Base-by-base conservation (phyloP, 2,113 vertebrate genomes). In the Taurulus bubalis region DNA sequence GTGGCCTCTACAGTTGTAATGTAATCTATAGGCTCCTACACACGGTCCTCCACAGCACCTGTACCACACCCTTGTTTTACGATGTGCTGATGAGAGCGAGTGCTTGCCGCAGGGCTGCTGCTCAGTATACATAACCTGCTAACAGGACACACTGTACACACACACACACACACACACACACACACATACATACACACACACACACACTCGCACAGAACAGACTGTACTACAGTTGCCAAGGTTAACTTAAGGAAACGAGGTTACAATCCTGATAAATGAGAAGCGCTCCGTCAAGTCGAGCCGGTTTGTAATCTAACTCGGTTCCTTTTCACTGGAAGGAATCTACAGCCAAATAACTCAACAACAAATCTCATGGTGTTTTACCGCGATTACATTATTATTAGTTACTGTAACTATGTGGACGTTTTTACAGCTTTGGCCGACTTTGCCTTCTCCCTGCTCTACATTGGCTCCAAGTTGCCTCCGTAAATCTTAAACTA, bases 401-500 rank as follows among this genome's bases (percentile, higher is more conserved):
- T 69, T 60, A 22, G 68, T 74, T 38, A 30, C 73, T 55, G 32
- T 63, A 51, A 69, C 70, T 42, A 18, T 63, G 53, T 20, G 34
- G 47, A 55, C 22, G 42, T 72, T 75, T 71, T 79, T 62, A 62
- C 79, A 74, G 87, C 82, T 87, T 74, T 71, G 70, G 71, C 71
- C 22, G 40, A 47, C 77, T 80, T 56, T 73, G 73, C 79, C 83
- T 75, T 74, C 75, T 72, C 80, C 73, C 68, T 40, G 26, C 79
- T 80, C 68, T 59, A 53, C 68, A 28, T 36, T 49, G 82, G 66
- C 67, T 85, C 73, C 65, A 40, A 89, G 71, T 80, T 64, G 58
- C 75, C 75, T 79, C 83, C 69, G 81, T 86, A 80, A 93, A 90
- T 90, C 87, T 84, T 75, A 92, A 92, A 87, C 85, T 92, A 94